Evolutionary conservation across 2,797 vertebrate genomes (phyloP).

Genomic region (Buphagus erythrorhynchus): DNA sequence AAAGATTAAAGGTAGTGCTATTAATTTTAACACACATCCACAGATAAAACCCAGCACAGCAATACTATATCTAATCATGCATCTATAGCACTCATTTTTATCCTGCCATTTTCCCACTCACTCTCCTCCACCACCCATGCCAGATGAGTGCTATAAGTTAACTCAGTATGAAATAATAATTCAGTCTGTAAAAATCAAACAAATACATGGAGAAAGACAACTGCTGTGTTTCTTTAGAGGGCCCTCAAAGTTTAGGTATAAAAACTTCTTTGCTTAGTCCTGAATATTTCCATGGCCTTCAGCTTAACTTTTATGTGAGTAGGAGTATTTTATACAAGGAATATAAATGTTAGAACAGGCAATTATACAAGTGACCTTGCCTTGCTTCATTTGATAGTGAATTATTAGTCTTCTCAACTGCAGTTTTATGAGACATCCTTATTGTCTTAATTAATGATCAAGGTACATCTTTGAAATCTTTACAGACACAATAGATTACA

Average conservation of each 20-base stretch:
- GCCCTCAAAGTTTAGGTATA: neutral
- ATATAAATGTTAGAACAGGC: slow-evolving; percentile 11
- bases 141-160: neutral
- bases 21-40: neutral
- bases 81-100: neutral
- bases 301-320: neutral
- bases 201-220: neutral
- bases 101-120: neutral
- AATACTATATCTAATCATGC: neutral
- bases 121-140: neutral
- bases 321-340: neutral
- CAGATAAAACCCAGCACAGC: neutral
- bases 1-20: neutral
- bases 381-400: neutral
- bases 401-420: slow-evolving; percentile 10
- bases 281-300: neutral
- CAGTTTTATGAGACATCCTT: slow-evolving; percentile 23
- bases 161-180: neutral
- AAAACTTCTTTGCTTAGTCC: neutral
- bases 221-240: neutral
- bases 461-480: neutral
- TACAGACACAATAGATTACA: neutral
- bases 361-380: slow-evolving; percentile 33
- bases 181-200: neutral
- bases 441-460: slow-evolving; percentile 35